phyloP scores from a whole-genome alignment of 1,140 invertebrate species.

The Gonioctena quinquepunctata region DNA sequence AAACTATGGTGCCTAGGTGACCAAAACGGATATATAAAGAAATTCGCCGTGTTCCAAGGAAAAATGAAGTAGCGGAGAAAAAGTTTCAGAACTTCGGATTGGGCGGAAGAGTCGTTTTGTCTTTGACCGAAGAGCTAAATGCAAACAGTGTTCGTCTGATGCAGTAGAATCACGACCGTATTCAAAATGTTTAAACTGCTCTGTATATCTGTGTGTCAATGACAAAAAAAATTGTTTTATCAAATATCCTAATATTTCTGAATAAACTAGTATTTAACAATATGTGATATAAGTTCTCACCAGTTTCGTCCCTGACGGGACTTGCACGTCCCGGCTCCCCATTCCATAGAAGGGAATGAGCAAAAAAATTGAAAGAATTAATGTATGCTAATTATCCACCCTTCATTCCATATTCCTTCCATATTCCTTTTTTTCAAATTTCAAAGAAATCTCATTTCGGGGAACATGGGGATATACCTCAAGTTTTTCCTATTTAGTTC shows the following conservation, averaged over 20 bases:
- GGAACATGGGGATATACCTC: neutral
- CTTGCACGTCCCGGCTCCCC: constrained; percentile 5
- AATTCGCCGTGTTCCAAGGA: constrained; percentile 5
- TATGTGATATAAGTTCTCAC: neutral
- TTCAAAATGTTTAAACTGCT: constrained; percentile 6
- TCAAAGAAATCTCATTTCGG: neutral
- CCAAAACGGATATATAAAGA: constrained; percentile 16
- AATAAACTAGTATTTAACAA: constrained; percentile 3
- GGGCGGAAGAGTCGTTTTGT: constrained; percentile 41
- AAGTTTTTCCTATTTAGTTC: no score
- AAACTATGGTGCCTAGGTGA: constrained; percentile 50
- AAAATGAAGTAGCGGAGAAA: constrained; percentile 18
- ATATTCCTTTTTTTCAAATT: neutral
- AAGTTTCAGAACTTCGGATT: constrained; percentile 41
- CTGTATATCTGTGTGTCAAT: constrained; percentile 5
- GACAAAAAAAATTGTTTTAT: neutral
- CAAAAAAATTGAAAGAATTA: neutral
- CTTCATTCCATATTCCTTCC: neutral
- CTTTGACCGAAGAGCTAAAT: constrained; percentile 19
- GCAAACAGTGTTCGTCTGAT: constrained; percentile 7
- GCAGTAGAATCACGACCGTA: constrained; percentile 1
- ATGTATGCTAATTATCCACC: constrained; percentile 1
- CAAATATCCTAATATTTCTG: neutral
- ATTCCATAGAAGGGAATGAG: neutral
- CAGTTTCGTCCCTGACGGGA: constrained; percentile 2